phyloP scores from a whole-genome alignment of 2,113 vertebrate species.

The Microtus oregoni region DNA sequence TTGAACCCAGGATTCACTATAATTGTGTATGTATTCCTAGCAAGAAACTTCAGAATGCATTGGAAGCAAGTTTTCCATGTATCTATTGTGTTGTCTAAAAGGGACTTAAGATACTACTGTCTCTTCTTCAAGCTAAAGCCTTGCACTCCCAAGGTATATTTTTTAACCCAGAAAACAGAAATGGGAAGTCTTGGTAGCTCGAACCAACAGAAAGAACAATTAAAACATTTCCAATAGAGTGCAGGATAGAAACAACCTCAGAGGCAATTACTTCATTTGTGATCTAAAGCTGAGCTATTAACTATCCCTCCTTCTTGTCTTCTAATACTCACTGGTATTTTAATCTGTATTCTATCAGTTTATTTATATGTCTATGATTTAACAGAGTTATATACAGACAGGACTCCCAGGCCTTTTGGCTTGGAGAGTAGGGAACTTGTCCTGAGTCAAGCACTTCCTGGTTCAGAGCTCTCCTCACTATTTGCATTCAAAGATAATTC shows the following conservation, averaged over 20 bases:
- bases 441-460: not conserved
- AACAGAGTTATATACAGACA: not conserved
- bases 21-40: not conserved
- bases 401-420: not conserved
- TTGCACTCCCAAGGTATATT: not conserved
- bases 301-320: not conserved
- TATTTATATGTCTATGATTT: not conserved
- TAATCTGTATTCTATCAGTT: not conserved
- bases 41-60: not conserved
- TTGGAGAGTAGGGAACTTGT: not conserved
- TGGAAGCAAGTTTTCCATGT: not conserved
- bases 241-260: not conserved
- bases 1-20: not conserved
- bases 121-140: not conserved
- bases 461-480: not conserved
- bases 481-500: not conserved
- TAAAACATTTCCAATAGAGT: conserved; percentile 17
- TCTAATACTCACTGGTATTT: not conserved
- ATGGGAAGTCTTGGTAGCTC: not conserved
- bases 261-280: not conserved
- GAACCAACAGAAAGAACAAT: not conserved
- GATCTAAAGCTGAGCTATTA: not conserved
- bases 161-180: not conserved
- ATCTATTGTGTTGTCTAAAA: not conserved
- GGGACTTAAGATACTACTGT: not conserved